Conservation (phyloP, 2,797 vertebrate species). For the Onychomys arenicola region DNA sequence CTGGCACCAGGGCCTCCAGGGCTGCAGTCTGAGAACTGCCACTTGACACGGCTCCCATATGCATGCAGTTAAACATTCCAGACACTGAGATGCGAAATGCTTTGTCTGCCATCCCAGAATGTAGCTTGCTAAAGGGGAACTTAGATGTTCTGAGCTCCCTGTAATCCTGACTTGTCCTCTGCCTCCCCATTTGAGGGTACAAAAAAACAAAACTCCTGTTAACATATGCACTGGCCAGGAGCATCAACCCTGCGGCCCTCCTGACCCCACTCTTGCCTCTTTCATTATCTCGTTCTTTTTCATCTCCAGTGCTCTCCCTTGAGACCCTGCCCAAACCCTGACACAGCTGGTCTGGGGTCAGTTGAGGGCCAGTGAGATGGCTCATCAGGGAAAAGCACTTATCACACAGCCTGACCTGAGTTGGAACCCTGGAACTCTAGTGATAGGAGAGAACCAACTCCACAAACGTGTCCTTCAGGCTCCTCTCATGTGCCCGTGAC, state of each 20-base stretch:
- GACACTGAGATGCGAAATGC: background rate
- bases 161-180: background rate
- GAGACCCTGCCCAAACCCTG: background rate
- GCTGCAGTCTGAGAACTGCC: background rate
- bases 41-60: background rate
- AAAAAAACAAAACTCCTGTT: background rate
- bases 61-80: background rate
- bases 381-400: background rate
- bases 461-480: background rate
- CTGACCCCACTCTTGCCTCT: background rate
- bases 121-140: background rate
- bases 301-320: background rate
- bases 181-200: background rate
- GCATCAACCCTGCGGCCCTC: background rate
- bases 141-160: background rate
- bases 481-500: background rate
- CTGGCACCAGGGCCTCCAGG: background rate
- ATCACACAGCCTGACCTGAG: background rate
- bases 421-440: background rate
- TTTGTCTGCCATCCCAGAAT: background rate
- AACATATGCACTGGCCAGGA: background rate
- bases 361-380: background rate
- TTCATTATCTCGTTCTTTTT: background rate
- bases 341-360: background rate
- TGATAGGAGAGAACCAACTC: background rate